Percentiles rank a stretch among this genome's conserved stretches.
These are phyloP conservation scores for Tylochromis polylepis DNA, from an alignment of 2,113 vertebrate genomes.

Conservation along the genomic window DNA sequence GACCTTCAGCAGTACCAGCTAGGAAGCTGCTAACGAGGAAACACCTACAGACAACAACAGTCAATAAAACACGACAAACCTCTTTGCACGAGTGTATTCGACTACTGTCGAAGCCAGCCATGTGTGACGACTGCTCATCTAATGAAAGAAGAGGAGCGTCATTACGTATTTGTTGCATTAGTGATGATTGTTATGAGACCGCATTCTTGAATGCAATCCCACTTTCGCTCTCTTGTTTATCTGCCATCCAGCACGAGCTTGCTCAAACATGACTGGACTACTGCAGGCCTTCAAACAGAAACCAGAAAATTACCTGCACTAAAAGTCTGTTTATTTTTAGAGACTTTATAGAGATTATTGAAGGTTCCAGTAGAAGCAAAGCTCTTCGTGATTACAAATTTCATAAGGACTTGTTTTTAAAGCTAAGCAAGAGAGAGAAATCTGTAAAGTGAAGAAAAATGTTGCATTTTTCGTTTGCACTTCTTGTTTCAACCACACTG, in stretches of 20 bases:
- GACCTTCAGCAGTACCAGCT: not conserved
- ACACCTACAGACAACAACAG: not conserved
- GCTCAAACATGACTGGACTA: not conserved
- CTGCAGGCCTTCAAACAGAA: not conserved
- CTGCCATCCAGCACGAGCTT: not conserved
- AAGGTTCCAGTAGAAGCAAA: not conserved
- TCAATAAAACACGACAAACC: accelerated
- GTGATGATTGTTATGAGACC: not conserved
- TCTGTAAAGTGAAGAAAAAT: not conserved
- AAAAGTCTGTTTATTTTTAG: not conserved
- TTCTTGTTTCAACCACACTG: constrained; percentile 35
- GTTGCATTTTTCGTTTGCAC: not conserved
- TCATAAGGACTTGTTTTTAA: not conserved
- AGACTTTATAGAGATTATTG: not conserved
- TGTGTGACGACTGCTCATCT: not conserved
- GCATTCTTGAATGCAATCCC: not conserved
- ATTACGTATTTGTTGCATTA: not conserved
- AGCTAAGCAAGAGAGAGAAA: not conserved
- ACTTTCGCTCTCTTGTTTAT: not conserved
- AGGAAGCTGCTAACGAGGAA: accelerated
- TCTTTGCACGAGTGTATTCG: not conserved
- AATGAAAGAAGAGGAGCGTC: not conserved
- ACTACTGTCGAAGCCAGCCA: no score
- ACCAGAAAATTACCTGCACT: not conserved
- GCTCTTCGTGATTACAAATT: not conserved